phyloP scores from a whole-genome alignment of 1,140 invertebrate genomes.

The Gonioctena quinquepunctata region DNA sequence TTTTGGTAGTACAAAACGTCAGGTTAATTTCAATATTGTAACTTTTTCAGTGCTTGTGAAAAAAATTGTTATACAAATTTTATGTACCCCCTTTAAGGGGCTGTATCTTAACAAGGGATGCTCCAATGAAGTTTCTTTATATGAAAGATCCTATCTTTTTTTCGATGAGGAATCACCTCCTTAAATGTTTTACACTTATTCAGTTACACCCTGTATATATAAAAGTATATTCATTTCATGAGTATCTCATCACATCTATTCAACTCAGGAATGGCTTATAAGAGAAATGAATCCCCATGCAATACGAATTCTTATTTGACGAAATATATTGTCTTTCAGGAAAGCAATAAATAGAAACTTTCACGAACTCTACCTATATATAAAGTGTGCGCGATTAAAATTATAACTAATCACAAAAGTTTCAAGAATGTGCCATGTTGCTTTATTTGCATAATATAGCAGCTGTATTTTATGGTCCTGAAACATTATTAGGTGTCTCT shows the following conservation, averaged over 20 bases:
- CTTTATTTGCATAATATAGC: conserved; percentile 36
- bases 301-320: conserved; percentile 3
- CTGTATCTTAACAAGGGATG: too few species aligned
- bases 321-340: conserved; percentile 7
- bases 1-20: too few species aligned
- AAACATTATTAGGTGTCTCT: conserved; percentile 34
- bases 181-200: too few species aligned
- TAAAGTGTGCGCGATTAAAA: conserved; percentile 16
- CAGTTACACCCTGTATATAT: too few species aligned
- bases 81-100: too few species aligned
- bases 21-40: too few species aligned
- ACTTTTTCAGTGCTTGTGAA: too few species aligned
- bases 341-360: conserved; percentile 8
- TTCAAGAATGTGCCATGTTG: conserved; percentile 24
- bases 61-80: too few species aligned
- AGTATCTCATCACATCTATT: background rate
- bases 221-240: too few species aligned
- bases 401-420: conserved; percentile 33
- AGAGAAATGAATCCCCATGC: background rate
- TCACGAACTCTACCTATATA: conserved; percentile 9
- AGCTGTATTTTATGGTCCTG: conserved; percentile 31
- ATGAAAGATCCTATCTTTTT: too few species aligned
- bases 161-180: too few species aligned
- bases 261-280: background rate
- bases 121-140: too few species aligned